Conservation (phyloP, 2,888 invertebrate genomes). For the Ctena decussata region DNA sequence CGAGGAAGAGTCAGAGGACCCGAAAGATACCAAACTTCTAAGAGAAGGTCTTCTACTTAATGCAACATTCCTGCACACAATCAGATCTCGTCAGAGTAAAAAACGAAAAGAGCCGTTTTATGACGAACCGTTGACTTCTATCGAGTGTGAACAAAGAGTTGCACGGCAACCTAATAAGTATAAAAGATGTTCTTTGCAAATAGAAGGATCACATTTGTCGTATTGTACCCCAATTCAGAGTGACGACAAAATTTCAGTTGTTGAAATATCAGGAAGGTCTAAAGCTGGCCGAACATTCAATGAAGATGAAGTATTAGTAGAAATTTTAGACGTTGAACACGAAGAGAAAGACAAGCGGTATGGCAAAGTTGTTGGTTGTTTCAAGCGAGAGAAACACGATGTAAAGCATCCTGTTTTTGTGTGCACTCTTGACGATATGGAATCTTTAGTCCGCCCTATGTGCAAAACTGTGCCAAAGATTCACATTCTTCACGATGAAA, state of each 20-base stretch:
- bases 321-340: slow-evolving; percentile 39
- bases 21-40: background rate
- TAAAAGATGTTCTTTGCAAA: slow-evolving; percentile 56
- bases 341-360: slow-evolving; percentile 35
- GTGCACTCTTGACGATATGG: slow-evolving; percentile 64
- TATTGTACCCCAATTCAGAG: slow-evolving; percentile 53
- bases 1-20: background rate
- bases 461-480: slow-evolving; percentile 74
- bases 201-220: slow-evolving; percentile 65
- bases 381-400: slow-evolving; percentile 37
- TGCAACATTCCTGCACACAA: background rate
- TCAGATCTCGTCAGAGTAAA: background rate
- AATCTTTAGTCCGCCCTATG: slow-evolving; percentile 66
- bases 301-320: slow-evolving; percentile 66
- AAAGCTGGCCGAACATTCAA: slow-evolving; percentile 65
- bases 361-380: slow-evolving; percentile 65
- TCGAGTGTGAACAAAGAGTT: background rate
- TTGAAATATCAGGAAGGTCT: slow-evolving; percentile 64
- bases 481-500: slow-evolving; percentile 30
- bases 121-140: background rate
- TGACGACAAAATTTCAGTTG: slow-evolving; percentile 26
- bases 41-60: background rate
- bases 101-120: background rate
- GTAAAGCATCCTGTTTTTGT: slow-evolving; percentile 60
- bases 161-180: slow-evolving; percentile 35